phyloP scores from a whole-genome alignment of 2,888 invertebrate species.

The Apodemia hepburni region DNA sequence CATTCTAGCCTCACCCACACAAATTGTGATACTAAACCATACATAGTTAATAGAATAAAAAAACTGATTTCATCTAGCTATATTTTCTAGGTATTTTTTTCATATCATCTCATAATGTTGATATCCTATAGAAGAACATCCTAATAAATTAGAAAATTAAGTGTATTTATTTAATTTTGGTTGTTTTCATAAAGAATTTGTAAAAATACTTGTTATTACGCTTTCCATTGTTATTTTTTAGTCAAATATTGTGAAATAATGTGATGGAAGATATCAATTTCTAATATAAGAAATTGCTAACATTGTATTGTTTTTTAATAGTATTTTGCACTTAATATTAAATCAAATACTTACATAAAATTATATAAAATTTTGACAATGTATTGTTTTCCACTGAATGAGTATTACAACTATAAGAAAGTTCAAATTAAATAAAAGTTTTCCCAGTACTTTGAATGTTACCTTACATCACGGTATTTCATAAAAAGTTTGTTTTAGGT shows the following conservation, averaged over 20 bases:
- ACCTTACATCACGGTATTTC: background rate
- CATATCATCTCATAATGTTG: too few relatives aligned
- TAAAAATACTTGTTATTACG: background rate
- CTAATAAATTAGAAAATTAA: background rate
- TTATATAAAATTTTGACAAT: too few relatives aligned
- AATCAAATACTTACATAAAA: too few relatives aligned
- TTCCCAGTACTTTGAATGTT: too few relatives aligned
- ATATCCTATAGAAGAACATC: too few relatives aligned
- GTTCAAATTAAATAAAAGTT: too few relatives aligned
- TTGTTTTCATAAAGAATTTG: background rate
- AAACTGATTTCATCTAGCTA: background rate
- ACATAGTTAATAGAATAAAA: constrained; percentile 60
- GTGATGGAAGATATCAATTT: background rate
- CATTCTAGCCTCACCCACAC: constrained; percentile 76
- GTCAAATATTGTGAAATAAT: background rate
- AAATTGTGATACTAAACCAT: constrained; percentile 76
- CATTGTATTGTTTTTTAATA: too few relatives aligned
- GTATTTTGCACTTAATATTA: too few relatives aligned
- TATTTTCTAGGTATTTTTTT: background rate
- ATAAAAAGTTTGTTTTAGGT: background rate
- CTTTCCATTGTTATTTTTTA: background rate
- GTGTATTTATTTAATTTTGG: background rate
- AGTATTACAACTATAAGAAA: too few relatives aligned
- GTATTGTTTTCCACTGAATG: too few relatives aligned
- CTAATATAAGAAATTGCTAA: too few relatives aligned